Conservation (phyloP, 92 coral and sea anemone genomes). For the Scolanthus callimorphus region DNA sequence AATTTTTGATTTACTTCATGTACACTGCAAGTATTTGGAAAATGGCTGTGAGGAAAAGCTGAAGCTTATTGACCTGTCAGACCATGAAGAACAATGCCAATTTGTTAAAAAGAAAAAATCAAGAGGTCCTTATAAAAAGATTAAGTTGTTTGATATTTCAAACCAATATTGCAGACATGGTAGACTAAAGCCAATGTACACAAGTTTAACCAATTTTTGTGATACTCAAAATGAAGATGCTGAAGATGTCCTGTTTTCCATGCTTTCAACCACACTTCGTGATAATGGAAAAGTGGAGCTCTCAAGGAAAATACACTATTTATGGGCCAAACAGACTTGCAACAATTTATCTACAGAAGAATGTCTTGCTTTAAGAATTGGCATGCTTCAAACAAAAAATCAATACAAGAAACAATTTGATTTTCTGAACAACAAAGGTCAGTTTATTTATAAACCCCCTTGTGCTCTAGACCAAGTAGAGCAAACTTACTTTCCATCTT, state of each 20-base stretch:
- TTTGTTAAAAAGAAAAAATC: constrained; percentile 14
- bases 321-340: constrained; percentile 19
- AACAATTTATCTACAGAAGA: constrained; percentile 18
- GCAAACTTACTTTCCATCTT: constrained; percentile 23
- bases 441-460: constrained; percentile 2
- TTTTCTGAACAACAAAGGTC: constrained; percentile 3
- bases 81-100: constrained; percentile 7
- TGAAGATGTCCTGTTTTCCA: constrained; percentile 21
- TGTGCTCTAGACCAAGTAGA: constrained; percentile 3
- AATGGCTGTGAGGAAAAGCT: constrained; percentile 17
- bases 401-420: constrained; percentile 17
- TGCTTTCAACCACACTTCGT: constrained; percentile 4
- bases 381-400: constrained; percentile 27
- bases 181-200: constrained; percentile 6
- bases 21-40: constrained; percentile 12
- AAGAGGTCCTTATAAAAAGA: constrained; percentile 21
- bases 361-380: constrained; percentile 23
- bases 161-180: constrained; percentile 14
- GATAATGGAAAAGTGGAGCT: constrained; percentile 13
- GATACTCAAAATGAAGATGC: constrained; percentile 12
- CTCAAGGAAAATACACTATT: constrained; percentile 6
- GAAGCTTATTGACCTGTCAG: background rate
- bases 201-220: constrained; percentile 11
- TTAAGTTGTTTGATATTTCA: constrained; percentile 23
- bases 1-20: constrained; percentile 16